Base-by-base conservation (phyloP, 1,140 invertebrate species). In the Sitodiplosis mosellana region DNA sequence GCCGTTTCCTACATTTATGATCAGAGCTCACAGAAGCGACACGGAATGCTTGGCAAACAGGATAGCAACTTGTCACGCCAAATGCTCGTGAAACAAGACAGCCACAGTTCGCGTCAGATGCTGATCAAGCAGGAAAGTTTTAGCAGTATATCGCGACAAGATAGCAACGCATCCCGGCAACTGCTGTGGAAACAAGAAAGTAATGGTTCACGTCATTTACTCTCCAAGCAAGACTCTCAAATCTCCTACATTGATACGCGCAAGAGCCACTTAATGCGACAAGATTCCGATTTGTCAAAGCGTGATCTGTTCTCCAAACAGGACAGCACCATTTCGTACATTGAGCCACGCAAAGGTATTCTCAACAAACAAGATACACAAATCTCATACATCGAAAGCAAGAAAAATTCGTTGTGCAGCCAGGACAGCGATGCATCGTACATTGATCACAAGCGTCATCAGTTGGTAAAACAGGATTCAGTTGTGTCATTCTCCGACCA, bases 1-100 rank as follows among this genome's bases (percentile, higher is more conserved):
- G 79, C 79, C 37, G 80, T 84, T 1, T 82, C 81, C 1, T 83
- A 83, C 59, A 84, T 83, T 51, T 83, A 74, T 47, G 62, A 64
- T 42, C 60, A 64, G 33, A 63, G 63, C 48, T 57, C 57, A 8
- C 47, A 61, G 48, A 57, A 60, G 1, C 55, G 57, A 21, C 62
- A 62, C 51, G 60, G 61, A 50, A 43, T 61, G 22, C 61, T 64
- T 52, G 51, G 60, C 37, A 64, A 64, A 49, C 61, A 64, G 52
- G 60, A 64, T 48, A 64, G 61, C 47, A 64, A 60, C 53, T 49
- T 64, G 20, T 64, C 62, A 21, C 59, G 63, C 45, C 61, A 64
- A 43, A 61, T 63, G 59, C 53, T 64, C 33, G 52, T 64, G 21
- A 64, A 64, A 48, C 62, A 64, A 55, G 62, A 64, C 48, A 62